Evolutionary conservation across 2,797 vertebrate genomes (phyloP).

Genomic region (Bufotes viridis): DNA sequence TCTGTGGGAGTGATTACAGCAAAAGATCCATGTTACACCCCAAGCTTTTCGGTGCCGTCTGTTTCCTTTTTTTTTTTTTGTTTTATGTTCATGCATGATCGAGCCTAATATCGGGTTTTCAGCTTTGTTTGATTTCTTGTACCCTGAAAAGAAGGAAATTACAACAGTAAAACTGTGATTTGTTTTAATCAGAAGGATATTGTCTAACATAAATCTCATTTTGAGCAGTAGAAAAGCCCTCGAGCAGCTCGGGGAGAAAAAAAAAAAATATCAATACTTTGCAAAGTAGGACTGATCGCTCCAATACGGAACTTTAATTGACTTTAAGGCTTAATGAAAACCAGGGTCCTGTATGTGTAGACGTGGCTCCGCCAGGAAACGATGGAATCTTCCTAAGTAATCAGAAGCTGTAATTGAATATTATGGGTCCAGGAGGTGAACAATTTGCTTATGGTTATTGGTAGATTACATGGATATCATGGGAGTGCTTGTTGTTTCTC

Average conservation of each 20-base stretch:
- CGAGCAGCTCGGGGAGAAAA: slow-evolving; percentile 78
- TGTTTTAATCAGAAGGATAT: slow-evolving; percentile 83
- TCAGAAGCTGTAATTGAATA: neutral
- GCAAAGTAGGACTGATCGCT: slow-evolving; percentile 93
- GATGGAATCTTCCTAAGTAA: slow-evolving; percentile 65
- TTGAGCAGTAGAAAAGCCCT: slow-evolving; percentile 81
- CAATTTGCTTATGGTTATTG: neutral
- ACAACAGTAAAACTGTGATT: slow-evolving; percentile 80
- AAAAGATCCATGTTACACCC: neutral
- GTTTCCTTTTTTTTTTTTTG: neutral
- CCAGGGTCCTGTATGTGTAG: slow-evolving; percentile 78
- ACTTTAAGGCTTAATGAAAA: slow-evolving; percentile 93
- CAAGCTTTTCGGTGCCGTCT: neutral
- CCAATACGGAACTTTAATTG: slow-evolving; percentile 90
- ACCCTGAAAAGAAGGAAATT: slow-evolving; percentile 77
- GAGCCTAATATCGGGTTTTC: slow-evolving; percentile 68
- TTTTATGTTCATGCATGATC: slow-evolving; percentile 50
- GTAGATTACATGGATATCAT: neutral
- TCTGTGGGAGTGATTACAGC: slow-evolving; percentile 1
- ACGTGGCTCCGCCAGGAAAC: slow-evolving; percentile 74
- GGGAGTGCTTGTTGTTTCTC: neutral
- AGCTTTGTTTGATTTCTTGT: slow-evolving; percentile 74
- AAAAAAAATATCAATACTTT: slow-evolving; percentile 85
- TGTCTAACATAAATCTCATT: slow-evolving; percentile 83
- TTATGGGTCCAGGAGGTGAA: neutral